Evolutionary conservation across 2,888 invertebrate genomes (phyloP).

Genomic region (Harmothoe impar): DNA sequence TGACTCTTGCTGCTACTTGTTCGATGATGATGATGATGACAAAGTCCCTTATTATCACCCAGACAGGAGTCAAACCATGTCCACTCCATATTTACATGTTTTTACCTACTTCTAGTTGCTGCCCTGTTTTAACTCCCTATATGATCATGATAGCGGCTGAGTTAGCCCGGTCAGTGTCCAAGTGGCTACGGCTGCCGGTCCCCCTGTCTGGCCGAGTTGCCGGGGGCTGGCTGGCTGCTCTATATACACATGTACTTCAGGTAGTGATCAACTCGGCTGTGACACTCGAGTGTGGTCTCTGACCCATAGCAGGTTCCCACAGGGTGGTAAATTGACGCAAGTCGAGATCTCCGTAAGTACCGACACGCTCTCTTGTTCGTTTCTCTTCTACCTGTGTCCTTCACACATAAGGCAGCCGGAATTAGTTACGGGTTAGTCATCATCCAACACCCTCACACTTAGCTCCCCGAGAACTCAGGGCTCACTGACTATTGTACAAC

Average conservation of each 20-base stretch:
- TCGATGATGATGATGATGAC: too few species aligned
- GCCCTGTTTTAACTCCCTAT: too few species aligned
- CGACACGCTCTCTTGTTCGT: slow-evolving; percentile 50
- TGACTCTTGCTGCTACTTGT: slow-evolving; percentile 55
- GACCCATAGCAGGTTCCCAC: slow-evolving; percentile 52
- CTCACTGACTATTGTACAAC: background rate
- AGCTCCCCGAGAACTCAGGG: background rate
- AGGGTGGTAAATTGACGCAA: slow-evolving; percentile 44
- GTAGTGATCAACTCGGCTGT: slow-evolving; percentile 22
- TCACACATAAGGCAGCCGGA: slow-evolving; percentile 39
- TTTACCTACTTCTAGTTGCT: slow-evolving; percentile 55
- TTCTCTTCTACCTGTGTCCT: slow-evolving; percentile 47
- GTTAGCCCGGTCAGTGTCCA: background rate
- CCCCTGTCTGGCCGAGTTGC: background rate
- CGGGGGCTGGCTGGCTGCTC: slow-evolving; percentile 29
- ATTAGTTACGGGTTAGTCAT: slow-evolving; percentile 21
- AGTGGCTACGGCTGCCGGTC: background rate
- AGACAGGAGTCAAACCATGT: slow-evolving; percentile 55
- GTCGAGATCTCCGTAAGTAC: slow-evolving; percentile 56
- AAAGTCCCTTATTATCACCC: background rate
- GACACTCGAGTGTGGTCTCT: background rate
- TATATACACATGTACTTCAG: slow-evolving; percentile 36
- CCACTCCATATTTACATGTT: slow-evolving; percentile 24
- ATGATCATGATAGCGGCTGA: background rate
- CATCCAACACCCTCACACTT: slow-evolving; percentile 23